These are phyloP conservation scores for Rattus rattus DNA, from an alignment of 2,113 vertebrate species.

Conservation along the genomic window DNA sequence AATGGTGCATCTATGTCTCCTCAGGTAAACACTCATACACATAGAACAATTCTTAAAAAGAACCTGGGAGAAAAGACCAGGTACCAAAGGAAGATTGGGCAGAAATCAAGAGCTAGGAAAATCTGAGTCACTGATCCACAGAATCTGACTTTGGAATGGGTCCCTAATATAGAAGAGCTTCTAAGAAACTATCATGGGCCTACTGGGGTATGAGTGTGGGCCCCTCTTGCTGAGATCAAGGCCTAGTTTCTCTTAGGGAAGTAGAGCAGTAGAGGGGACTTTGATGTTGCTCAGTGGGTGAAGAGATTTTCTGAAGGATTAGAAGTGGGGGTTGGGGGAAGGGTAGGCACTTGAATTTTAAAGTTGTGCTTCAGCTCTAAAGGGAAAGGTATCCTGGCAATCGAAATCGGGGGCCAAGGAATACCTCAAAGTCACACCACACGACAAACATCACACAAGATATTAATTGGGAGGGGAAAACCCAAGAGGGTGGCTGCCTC, in stretches of 20 bases:
- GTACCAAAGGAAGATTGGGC: no score
- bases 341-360: not conserved
- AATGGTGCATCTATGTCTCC: no score
- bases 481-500: no score
- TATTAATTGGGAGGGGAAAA: no score
- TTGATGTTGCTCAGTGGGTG: not conserved
- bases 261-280: not conserved
- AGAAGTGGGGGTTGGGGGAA: not conserved
- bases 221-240: not conserved
- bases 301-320: not conserved
- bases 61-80: not conserved
- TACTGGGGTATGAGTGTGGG: not conserved
- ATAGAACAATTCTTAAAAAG: not conserved
- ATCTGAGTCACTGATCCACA: not conserved
- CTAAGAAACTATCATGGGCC: not conserved
- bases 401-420: no score
- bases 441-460: no score
- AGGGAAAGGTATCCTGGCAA: no score
- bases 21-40: not conserved
- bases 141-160: not conserved
- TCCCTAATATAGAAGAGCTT: not conserved
- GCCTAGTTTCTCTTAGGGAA: not conserved
- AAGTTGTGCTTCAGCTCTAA: not conserved
- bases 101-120: not conserved
- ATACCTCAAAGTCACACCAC: no score